Evolutionary conservation across 2,888 invertebrate species (phyloP).

Genomic region (Byasa hedistus): DNA sequence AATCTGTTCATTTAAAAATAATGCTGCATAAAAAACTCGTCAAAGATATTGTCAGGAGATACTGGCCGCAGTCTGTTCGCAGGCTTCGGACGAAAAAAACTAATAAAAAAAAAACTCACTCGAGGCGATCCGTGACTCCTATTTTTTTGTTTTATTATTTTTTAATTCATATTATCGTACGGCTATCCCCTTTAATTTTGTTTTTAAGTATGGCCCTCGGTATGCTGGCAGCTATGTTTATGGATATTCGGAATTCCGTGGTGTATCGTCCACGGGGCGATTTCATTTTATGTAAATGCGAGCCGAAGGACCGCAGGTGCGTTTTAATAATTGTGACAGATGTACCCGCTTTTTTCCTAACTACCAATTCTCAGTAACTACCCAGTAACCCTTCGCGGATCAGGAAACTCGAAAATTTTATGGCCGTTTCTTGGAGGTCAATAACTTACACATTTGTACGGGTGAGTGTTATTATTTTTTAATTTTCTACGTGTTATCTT

Average conservation of each 20-base stretch:
- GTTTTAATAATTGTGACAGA: slow-evolving; percentile 66
- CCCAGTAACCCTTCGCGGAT: slow-evolving; percentile 27
- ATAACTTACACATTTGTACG: slow-evolving; percentile 8
- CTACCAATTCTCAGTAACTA: slow-evolving; percentile 32
- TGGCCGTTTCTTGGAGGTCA: slow-evolving; percentile 14
- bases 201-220: slow-evolving; percentile 79
- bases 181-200: slow-evolving; percentile 80
- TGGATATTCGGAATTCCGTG: slow-evolving; percentile 77
- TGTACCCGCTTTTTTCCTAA: slow-evolving; percentile 43
- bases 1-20: slow-evolving; percentile 80
- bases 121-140: slow-evolving; percentile 79
- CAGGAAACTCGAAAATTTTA: slow-evolving; percentile 29
- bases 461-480: too few relatives aligned
- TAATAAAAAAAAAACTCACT: slow-evolving; percentile 67
- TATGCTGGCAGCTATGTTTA: slow-evolving; percentile 78
- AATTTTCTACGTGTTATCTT: too few relatives aligned
- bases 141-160: slow-evolving; percentile 80
- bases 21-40: slow-evolving; percentile 77
- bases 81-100: slow-evolving; percentile 71
- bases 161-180: slow-evolving; percentile 79
- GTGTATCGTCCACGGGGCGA: slow-evolving; percentile 66
- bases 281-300: slow-evolving; percentile 75
- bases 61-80: slow-evolving; percentile 69
- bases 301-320: slow-evolving; percentile 46
- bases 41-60: slow-evolving; percentile 80